Evolutionary conservation across 92 coral and sea anemone genomes (phyloP), one percentile per base, ranked within the genome.

Genomic region (Scolanthus callimorphus): DNA sequence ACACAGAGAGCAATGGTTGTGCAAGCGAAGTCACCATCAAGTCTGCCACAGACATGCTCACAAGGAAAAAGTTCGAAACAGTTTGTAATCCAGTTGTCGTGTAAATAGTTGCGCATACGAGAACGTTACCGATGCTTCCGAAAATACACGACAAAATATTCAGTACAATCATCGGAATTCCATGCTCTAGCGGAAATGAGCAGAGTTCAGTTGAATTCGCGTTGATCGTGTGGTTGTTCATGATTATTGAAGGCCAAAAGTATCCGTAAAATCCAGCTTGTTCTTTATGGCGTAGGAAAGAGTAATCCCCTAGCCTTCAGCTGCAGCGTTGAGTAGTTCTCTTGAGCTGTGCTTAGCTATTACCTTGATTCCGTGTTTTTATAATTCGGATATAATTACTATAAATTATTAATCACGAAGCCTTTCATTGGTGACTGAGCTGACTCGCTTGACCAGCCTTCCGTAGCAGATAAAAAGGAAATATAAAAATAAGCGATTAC

Each of bases 111-210:
- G 79, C 85, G 27, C 86, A 70, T 41, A 86, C 85, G 74, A 86
- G 52, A 41, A 73, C 53, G 55, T 86, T 86, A 34, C 95, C 95
- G 27, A 83, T 41, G 48, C 86, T 83, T 55, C 95, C 95, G 49
- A 77, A 31, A 26, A 87, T 52, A 19, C 74, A 61, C 2, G 89
- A 83, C 30, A 83, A 49, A 41, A 83, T 56, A 30, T 79, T 83
- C 1, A 87, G 58, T 1, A 67, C 28, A 21, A 80, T 51, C 55
- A 87, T 41, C 11, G 58, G 62, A 8, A 63, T 29, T n/a, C 71
- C 78, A 37, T 87, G 90, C 19, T 68, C 69, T 10, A 57, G 2
- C 24, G 83, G 65, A 43, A 76, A 22, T 2, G 49, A 50, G 23
- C 80, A 73, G 3, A 21, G 23, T 4, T 46, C 23, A 4, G 11